Conservation (phyloP, 2,113 vertebrate genomes). For the Saccopteryx bilineata region DNA sequence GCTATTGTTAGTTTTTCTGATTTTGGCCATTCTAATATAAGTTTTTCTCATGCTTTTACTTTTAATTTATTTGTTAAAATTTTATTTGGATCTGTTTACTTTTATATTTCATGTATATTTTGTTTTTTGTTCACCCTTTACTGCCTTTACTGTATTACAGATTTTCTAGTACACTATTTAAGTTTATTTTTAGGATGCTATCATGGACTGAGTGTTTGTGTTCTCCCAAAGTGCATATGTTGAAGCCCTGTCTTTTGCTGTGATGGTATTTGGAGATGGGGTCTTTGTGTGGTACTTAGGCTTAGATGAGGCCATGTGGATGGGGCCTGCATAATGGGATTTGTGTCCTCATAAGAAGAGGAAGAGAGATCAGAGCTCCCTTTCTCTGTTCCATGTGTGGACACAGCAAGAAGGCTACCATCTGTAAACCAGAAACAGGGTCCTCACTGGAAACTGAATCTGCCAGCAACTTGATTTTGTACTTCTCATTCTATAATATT, state of each 20-base stretch:
- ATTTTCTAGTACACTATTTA: conserved; percentile 9
- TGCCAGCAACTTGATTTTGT: not conserved
- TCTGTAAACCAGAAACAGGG: not conserved
- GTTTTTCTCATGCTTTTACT: not conserved
- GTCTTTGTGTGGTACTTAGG: not conserved
- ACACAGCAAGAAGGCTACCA: not conserved
- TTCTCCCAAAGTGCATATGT: not conserved
- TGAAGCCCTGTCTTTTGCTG: not conserved
- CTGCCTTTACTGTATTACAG: not conserved
- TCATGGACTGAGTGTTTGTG: not conserved
- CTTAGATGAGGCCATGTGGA: not conserved
- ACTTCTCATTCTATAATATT: not conserved
- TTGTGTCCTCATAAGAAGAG: not conserved
- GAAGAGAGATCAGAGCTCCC: not conserved
- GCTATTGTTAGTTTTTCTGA: not conserved
- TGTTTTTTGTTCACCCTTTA: not conserved
- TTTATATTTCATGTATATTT: not conserved
- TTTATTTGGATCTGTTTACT: not conserved
- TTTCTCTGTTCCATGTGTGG: not conserved
- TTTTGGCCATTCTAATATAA: not conserved
- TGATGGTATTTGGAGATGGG: not conserved
- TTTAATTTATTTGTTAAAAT: not conserved
- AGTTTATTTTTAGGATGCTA: not conserved
- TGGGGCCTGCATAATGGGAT: not conserved
- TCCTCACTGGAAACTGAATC: not conserved